These are phyloP conservation scores for Plusia festucae DNA, from an alignment of 2,888 invertebrate genomes.

Conservation along the genomic window DNA sequence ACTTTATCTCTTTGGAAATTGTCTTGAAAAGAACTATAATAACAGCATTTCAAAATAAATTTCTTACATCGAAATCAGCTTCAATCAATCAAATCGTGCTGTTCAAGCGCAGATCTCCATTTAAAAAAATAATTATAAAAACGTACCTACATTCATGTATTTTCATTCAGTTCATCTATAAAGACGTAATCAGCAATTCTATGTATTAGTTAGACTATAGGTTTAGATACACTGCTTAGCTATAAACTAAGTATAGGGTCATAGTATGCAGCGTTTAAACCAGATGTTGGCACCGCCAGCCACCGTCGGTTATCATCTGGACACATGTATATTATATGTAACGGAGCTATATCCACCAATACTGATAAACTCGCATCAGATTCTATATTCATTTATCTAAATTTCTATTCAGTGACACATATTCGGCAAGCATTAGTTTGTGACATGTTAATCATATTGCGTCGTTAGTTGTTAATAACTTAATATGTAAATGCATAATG, in stretches of 20 bases:
- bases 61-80: too few relatives aligned
- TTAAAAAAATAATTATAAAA: too few relatives aligned
- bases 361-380: slow-evolving; percentile 46
- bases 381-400: slow-evolving; percentile 34
- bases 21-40: too few relatives aligned
- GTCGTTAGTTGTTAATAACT: background rate
- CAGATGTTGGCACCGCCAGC: slow-evolving; percentile 80
- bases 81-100: too few relatives aligned
- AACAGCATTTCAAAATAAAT: too few relatives aligned
- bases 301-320: slow-evolving; percentile 73
- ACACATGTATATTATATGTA: slow-evolving; percentile 46
- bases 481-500: background rate
- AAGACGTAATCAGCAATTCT: slow-evolving; percentile 29
- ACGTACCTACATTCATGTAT: too few relatives aligned
- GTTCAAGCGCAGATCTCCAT: too few relatives aligned
- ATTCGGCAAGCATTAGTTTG: slow-evolving; percentile 10
- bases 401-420: slow-evolving; percentile 38
- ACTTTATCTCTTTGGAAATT: too few relatives aligned
- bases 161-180: too few relatives aligned
- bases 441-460: background rate
- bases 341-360: slow-evolving; percentile 34
- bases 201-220: slow-evolving; percentile 9
- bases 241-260: slow-evolving; percentile 33
- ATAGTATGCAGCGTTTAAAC: slow-evolving; percentile 61
- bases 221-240: background rate